Evolutionary conservation across 2,113 vertebrate genomes (phyloP).

Genomic region (Egretta garzetta): DNA sequence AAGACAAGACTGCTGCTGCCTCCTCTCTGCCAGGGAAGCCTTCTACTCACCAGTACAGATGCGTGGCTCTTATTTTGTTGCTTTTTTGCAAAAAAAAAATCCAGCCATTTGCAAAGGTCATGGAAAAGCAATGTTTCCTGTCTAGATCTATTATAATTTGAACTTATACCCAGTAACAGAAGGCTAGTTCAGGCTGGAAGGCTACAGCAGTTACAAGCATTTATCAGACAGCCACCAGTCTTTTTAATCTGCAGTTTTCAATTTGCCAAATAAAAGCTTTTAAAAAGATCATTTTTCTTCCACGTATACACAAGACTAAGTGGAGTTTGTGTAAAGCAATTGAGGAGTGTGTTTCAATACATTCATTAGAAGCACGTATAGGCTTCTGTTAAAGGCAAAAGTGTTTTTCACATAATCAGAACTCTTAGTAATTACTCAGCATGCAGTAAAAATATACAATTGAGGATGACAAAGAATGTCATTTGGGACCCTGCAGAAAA

Average conservation of each 20-base stretch:
- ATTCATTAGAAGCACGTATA: neutral
- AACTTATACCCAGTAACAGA: neutral
- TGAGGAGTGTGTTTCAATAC: neutral
- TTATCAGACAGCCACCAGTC: neutral
- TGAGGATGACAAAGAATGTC: conserved; percentile 6
- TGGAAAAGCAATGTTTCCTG: neutral
- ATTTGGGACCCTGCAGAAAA: conserved; percentile 10
- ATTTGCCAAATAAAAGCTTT: conserved; percentile 1
- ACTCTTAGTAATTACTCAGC: conserved; percentile 35
- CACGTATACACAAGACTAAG: neutral
- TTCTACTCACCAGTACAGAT: neutral
- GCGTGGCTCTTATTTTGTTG: neutral
- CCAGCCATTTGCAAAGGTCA: neutral
- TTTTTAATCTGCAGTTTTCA: neutral
- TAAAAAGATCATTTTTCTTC: neutral
- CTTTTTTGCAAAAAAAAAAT: neutral
- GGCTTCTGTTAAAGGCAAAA: conserved; percentile 3
- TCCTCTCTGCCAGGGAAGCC: neutral
- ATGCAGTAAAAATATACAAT: conserved; percentile 6
- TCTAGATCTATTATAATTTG: neutral
- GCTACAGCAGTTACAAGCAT: neutral
- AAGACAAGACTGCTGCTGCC: neutral
- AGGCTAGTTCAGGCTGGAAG: neutral
- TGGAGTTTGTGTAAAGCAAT: neutral
- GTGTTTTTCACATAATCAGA: conserved; percentile 12